Evolutionary conservation across 2,888 invertebrate species (phyloP).

Genomic region (Pammene aurita): DNA sequence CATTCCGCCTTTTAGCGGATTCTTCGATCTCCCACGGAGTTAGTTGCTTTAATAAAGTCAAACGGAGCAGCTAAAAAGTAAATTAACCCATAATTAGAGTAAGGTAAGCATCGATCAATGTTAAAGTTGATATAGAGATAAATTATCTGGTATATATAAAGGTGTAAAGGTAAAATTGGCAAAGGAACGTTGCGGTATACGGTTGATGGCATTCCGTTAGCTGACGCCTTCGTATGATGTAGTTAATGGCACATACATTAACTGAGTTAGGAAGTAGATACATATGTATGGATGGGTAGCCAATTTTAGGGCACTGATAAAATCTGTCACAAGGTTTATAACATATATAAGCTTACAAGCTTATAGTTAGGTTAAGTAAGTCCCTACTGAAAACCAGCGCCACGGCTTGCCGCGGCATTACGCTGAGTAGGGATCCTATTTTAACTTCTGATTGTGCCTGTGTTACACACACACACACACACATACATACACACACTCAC

Average conservation of each 20-base stretch:
- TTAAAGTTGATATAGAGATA: conserved; percentile 22
- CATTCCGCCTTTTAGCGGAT: conserved; percentile 16
- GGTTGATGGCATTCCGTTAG: conserved; percentile 20
- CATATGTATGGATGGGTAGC: conserved; percentile 9
- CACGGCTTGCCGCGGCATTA: too few species aligned
- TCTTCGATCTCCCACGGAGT: conserved; percentile 24
- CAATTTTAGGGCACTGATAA: background rate
- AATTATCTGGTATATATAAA: conserved; percentile 19
- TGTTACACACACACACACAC: too few species aligned
- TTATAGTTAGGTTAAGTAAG: too few species aligned
- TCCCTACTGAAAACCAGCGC: too few species aligned
- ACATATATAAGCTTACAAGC: too few species aligned
- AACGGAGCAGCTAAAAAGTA: conserved; percentile 11
- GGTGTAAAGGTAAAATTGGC: conserved; percentile 25
- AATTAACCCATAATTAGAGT: conserved; percentile 21
- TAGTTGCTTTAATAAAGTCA: conserved; percentile 3
- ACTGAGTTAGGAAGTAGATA: conserved; percentile 1
- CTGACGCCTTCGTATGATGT: conserved; percentile 3
- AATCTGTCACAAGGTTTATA: conserved; percentile 5
- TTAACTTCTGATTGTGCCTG: too few species aligned
- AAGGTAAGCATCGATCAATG: conserved; percentile 11
- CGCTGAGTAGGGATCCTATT: too few species aligned
- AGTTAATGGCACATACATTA: conserved; percentile 7
- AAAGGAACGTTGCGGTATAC: conserved; percentile 10
- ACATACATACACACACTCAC: too few species aligned